Percentiles rank a stretch among this genome's conserved stretches.
phyloP scores from a whole-genome alignment of 30 jellyfish, hydroid and myxozoan genomes.

The Nemopilema nomurai region DNA sequence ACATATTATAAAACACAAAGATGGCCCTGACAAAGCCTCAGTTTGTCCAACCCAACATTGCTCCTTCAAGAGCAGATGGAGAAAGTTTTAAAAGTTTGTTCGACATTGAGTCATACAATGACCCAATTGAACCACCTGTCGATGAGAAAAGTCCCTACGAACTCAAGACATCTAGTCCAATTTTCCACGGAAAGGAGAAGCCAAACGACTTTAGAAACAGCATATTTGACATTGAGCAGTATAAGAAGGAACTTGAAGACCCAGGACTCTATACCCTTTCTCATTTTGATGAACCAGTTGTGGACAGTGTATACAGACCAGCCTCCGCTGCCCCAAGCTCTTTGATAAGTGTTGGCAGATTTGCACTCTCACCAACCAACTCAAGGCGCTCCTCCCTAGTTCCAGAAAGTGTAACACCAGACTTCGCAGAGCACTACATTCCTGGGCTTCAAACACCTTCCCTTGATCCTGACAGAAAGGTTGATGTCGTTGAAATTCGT shows the following conservation, averaged over 20 bases:
- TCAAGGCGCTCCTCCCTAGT: constrained; percentile 52
- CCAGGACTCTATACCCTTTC: constrained; percentile 77
- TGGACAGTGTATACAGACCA: constrained; percentile 52
- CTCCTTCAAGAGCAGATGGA: constrained; percentile 2
- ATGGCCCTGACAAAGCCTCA: constrained; percentile 70
- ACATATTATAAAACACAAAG: neutral
- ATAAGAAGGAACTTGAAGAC: constrained; percentile 54
- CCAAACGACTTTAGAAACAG: constrained; percentile 50
- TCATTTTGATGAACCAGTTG: constrained; percentile 80
- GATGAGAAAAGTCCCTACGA: neutral
- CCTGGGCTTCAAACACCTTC: constrained; percentile 69
- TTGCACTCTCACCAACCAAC: constrained; percentile 60
- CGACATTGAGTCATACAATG: constrained; percentile 61
- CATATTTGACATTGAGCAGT: constrained; percentile 48
- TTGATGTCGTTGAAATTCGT: constrained; percentile 47
- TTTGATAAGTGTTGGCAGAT: constrained; percentile 64
- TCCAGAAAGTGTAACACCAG: constrained; percentile 55
- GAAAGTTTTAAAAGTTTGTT: constrained; percentile 43
- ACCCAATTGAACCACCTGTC: neutral
- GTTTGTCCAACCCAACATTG: constrained; percentile 51
- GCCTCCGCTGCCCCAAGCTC: constrained; percentile 67
- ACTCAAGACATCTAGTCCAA: constrained; percentile 59
- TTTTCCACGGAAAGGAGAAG: constrained; percentile 74
- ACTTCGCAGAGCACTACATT: constrained; percentile 53
- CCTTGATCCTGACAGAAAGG: constrained; percentile 61